phyloP scores from a whole-genome alignment of 2,797 vertebrate genomes.

The Loriculus beryllinus region DNA sequence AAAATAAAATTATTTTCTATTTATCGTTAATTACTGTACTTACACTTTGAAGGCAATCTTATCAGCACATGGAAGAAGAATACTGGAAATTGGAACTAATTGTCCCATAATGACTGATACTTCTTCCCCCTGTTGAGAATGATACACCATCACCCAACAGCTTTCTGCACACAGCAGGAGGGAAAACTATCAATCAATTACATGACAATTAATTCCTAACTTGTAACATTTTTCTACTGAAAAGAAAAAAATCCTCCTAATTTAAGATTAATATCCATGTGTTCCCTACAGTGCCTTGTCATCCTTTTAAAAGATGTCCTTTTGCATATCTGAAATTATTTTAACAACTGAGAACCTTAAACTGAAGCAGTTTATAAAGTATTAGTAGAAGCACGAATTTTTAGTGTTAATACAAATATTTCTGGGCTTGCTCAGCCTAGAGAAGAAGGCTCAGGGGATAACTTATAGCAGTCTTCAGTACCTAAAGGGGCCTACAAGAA shows the following conservation, averaged over 20 bases:
- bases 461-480: neutral
- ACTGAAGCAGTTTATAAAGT: neutral
- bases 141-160: constrained; percentile 7
- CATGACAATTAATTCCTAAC: constrained; percentile 62
- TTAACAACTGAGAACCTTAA: neutral
- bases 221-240: constrained; percentile 13
- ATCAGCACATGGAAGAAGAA: constrained; percentile 40
- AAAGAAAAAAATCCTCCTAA: constrained; percentile 23
- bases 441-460: neutral
- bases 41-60: constrained; percentile 58
- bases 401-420: neutral
- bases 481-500: neutral
- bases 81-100: constrained; percentile 67
- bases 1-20: neutral
- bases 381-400: neutral
- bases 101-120: constrained; percentile 61
- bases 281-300: neutral
- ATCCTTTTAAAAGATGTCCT: neutral
- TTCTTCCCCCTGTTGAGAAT: constrained; percentile 52
- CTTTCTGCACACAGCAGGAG: constrained; percentile 49
- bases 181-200: constrained; percentile 66
- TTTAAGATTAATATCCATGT: constrained; percentile 18
- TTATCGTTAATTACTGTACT: constrained; percentile 42
- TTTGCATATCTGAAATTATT: neutral
- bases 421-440: neutral